Percentiles rank a stretch among this genome's conserved stretches.
phyloP scores from a whole-genome alignment of 1,140 invertebrate genomes.

The Megalonaias nervosa region DNA sequence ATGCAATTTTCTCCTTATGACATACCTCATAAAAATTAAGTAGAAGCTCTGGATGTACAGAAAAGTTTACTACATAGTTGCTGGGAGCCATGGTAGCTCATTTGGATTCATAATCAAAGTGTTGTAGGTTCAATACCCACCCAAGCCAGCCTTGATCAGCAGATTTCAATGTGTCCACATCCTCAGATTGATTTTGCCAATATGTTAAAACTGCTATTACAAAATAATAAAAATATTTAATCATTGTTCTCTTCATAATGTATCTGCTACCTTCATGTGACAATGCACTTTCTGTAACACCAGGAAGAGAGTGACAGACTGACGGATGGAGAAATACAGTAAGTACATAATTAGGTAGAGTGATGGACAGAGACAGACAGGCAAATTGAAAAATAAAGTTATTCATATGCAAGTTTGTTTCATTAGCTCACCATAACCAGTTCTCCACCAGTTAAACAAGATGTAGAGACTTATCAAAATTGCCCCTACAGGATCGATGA shows the following conservation, averaged over 20 bases:
- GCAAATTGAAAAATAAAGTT: not conserved
- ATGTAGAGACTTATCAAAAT: constrained; percentile 72
- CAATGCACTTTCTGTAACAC: not conserved
- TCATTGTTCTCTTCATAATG: not conserved
- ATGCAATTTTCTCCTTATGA: too few species aligned
- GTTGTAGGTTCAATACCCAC: too few species aligned
- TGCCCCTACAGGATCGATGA: constrained; percentile 73
- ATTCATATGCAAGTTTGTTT: not conserved
- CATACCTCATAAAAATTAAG: too few species aligned
- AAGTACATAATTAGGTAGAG: not conserved
- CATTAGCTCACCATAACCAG: constrained; percentile 57
- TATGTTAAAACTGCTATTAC: too few species aligned
- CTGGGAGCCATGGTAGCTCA: too few species aligned
- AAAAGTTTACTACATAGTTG: too few species aligned
- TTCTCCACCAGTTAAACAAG: constrained; percentile 66
- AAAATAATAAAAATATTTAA: too few species aligned
- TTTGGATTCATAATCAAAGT: too few species aligned
- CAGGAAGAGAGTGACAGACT: not conserved
- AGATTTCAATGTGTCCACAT: too few species aligned
- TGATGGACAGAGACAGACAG: not conserved
- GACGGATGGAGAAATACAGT: not conserved
- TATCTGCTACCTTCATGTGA: not conserved
- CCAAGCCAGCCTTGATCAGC: too few species aligned
- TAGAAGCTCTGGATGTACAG: too few species aligned
- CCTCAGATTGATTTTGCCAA: too few species aligned